A percentile compares a stretch with the other conserved stretches of the same genome.
Conservation (phyloP, 2,888 invertebrate genomes). For the Drepana falcataria region DNA sequence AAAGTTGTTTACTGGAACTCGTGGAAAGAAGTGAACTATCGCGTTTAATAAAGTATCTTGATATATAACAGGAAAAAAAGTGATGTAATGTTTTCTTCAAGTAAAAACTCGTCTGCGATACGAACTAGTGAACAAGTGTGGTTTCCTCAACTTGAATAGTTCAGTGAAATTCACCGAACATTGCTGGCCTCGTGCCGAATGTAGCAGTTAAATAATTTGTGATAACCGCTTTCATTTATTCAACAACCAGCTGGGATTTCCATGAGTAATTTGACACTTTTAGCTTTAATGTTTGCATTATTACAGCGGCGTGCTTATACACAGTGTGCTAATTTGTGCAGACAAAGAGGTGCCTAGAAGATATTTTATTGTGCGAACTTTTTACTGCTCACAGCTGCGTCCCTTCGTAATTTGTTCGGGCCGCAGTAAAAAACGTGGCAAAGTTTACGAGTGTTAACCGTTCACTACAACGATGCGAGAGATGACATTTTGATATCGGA, state of each 20-base stretch:
- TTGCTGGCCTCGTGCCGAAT: conserved; percentile 69
- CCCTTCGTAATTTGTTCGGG: conserved; percentile 45
- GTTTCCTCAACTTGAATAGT: conserved; percentile 71
- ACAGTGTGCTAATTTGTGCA: conserved; percentile 36
- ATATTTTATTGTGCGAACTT: conserved; percentile 55
- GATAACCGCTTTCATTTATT: conserved; percentile 71
- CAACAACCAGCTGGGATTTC: conserved; percentile 52
- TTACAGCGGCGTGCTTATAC: conserved; percentile 5
- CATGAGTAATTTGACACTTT: conserved; percentile 47
- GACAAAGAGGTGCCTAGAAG: conserved; percentile 34
- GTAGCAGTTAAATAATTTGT: conserved; percentile 71
- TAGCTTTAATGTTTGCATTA: conserved; percentile 22
- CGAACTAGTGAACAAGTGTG: conserved; percentile 64
- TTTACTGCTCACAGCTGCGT: conserved; percentile 57
- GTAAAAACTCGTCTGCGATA: conserved; percentile 47
- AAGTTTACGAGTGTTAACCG: conserved; percentile 45
- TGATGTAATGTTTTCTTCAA: conserved; percentile 23
- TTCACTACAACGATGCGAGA: conserved; percentile 22
- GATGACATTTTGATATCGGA: conserved; percentile 28
- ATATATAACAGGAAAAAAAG: conserved; percentile 21
- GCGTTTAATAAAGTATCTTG: conserved; percentile 25
- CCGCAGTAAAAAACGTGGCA: conserved; percentile 44
- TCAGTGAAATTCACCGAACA: conserved; percentile 63
- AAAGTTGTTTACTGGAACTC: not conserved
- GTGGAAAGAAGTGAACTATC: conserved; percentile 11